Percentiles rank a stretch among this genome's conserved stretches.
These are phyloP conservation scores for Etheostoma spectabile DNA, from an alignment of 2,113 vertebrate species.

Conservation along the genomic window DNA sequence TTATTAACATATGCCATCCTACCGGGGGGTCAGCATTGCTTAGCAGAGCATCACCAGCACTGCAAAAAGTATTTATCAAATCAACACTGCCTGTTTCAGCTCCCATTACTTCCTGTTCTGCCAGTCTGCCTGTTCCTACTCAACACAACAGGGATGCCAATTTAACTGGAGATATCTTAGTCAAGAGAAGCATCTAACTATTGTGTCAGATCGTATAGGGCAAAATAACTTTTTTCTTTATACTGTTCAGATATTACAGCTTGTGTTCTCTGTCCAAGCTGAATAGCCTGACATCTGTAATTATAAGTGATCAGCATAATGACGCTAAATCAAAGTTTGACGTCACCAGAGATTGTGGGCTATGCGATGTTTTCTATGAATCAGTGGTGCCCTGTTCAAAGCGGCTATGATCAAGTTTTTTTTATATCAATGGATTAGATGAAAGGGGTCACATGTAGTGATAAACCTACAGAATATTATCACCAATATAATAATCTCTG, in stretches of 20 bases:
- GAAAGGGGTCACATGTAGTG: no score
- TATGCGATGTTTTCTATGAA: background rate
- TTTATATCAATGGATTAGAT: background rate
- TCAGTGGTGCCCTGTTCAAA: background rate
- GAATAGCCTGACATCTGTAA: background rate
- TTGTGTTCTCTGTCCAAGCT: background rate
- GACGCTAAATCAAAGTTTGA: background rate
- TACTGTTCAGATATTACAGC: background rate
- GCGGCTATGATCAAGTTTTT: background rate
- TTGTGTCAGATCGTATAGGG: constrained; percentile 28
- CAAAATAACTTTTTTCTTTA: constrained; percentile 20
- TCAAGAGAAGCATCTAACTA: constrained; percentile 7
- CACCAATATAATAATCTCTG: no score
- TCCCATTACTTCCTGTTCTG: constrained; percentile 46
- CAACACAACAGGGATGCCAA: constrained; percentile 34
- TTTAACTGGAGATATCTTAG: constrained; percentile 32
- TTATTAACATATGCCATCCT: constrained; percentile 79
- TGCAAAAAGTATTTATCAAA: constrained; percentile 71
- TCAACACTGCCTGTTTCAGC: constrained; percentile 51
- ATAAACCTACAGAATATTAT: no score
- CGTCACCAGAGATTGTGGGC: background rate
- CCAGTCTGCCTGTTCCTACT: constrained; percentile 26
- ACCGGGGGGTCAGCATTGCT: constrained; percentile 56
- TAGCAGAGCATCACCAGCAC: constrained; percentile 60
- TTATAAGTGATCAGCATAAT: background rate